Evolutionary conservation across 2,797 vertebrate species (phyloP), one percentile per base, ranked within the genome.

Genomic region (Brachyrhaphis roseni): DNA sequence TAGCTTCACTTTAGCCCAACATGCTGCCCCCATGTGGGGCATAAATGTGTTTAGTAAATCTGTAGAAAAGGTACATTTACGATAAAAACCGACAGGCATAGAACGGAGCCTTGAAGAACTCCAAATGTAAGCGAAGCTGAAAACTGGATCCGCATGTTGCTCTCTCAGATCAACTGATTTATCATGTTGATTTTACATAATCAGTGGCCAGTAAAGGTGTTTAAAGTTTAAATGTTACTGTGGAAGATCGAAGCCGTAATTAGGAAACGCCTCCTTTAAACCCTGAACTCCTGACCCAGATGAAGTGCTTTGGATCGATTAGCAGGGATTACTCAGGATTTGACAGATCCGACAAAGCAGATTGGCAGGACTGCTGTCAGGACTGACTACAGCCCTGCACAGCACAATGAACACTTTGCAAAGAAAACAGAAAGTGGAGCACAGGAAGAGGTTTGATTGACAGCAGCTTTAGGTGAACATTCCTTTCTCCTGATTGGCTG

Each of bases 401-500:
- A 49, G 36, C 46, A 31, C 73, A 47, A 45, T 43, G 45, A 75
- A 41, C 10, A 5, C 59, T 74, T 23, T 31, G 51, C 47, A 77
- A 62, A 75, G 66, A 72, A 43, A 74, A 71, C 34, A 75, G 41
- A 53, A 64, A 57, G 59, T 70, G 1, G 10, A 79, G 70, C 49
- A 75, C 72, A 84, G 84, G 84, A 90, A 80, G 77, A 5, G 2
- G 53, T 77, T 66, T 89, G 91, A 94, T 12, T 66, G 90, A 91
- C 83, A 85, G 89, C 79, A n/a, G 77, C 79, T 81, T 1, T 39
- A 77, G 57, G 77, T 76, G 82, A 85, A 74, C 84, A 89, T 93
- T 91, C 89, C 83, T 86, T 18, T 66, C 12, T 41, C 85, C 11
- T 92, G 91, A 92, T 93, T 94, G 84, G 92, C 66, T 53, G 75